Evolutionary conservation across 2,113 vertebrate species (phyloP).

Genomic region (Oreochromis tanganicae): DNA sequence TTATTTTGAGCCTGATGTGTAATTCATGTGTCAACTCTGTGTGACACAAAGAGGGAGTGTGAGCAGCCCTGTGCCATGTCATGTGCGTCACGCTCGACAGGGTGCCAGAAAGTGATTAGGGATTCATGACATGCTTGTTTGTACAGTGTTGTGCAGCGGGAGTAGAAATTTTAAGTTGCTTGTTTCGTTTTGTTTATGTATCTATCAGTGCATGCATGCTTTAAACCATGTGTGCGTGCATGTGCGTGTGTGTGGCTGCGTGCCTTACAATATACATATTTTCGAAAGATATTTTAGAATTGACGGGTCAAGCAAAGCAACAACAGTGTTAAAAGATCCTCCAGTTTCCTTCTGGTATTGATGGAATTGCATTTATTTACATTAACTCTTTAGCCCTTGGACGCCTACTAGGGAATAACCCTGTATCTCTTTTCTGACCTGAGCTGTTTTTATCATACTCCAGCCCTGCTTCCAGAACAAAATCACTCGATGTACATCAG

Average conservation of each 20-base stretch:
- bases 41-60: slow-evolving; percentile 7
- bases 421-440: neutral
- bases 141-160: neutral
- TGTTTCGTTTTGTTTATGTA: neutral
- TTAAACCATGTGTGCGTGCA: neutral
- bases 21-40: slow-evolving; percentile 22
- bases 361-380: neutral
- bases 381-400: neutral
- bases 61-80: slow-evolving; percentile 18
- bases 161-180: neutral
- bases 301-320: neutral
- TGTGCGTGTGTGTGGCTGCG: neutral
- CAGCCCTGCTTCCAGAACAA: neutral
- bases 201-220: neutral
- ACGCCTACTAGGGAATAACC: neutral
- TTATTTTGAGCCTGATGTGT: slow-evolving; percentile 32
- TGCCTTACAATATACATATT: neutral
- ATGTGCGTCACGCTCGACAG: slow-evolving; percentile 18
- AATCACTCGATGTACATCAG: neutral
- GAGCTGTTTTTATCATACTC: neutral
- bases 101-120: neutral
- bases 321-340: neutral
- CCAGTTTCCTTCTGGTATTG: neutral
- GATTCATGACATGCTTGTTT: slow-evolving; percentile 1
- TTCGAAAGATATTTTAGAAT: neutral